Evolutionary conservation across 2,797 vertebrate species (phyloP).

Genomic region (Arvicola amphibius): DNA sequence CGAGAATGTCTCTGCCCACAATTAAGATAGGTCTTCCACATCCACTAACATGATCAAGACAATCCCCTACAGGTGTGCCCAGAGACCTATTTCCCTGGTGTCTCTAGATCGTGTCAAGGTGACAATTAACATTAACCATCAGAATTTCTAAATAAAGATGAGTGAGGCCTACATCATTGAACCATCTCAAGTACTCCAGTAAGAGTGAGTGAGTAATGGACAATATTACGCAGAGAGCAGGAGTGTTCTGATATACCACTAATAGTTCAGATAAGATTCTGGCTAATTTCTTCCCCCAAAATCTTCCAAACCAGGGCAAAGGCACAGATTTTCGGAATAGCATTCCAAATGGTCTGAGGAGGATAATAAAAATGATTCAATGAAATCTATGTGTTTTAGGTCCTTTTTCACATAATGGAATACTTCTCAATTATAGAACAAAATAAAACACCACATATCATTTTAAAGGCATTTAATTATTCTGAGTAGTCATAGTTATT

Average conservation of each 20-base stretch:
- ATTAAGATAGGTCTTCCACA: not conserved
- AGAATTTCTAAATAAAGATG: slow-evolving; percentile 24
- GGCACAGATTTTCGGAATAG: slow-evolving; percentile 35
- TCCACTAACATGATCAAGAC: not conserved
- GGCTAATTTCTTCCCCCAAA: not conserved
- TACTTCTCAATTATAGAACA: slow-evolving; percentile 38
- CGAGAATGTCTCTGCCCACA: not conserved
- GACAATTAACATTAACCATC: not conserved
- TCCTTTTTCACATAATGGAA: not conserved
- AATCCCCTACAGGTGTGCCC: not conserved
- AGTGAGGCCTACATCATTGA: not conserved
- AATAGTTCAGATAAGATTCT: not conserved
- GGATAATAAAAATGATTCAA: slow-evolving; percentile 3
- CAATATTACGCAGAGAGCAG: not conserved
- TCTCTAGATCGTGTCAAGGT: not conserved
- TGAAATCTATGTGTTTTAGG: not conserved
- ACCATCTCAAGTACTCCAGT: not conserved
- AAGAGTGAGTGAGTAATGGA: not conserved
- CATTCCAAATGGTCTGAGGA: slow-evolving; percentile 19
- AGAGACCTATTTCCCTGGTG: not conserved
- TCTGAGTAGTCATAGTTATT: slow-evolving; percentile 10
- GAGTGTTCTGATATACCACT: not conserved
- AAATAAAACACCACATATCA: not conserved
- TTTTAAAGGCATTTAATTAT: not conserved
- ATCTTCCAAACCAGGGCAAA: slow-evolving; percentile 53